Conservation (phyloP, 2,113 vertebrate genomes). For the Fregata magnificens region DNA sequence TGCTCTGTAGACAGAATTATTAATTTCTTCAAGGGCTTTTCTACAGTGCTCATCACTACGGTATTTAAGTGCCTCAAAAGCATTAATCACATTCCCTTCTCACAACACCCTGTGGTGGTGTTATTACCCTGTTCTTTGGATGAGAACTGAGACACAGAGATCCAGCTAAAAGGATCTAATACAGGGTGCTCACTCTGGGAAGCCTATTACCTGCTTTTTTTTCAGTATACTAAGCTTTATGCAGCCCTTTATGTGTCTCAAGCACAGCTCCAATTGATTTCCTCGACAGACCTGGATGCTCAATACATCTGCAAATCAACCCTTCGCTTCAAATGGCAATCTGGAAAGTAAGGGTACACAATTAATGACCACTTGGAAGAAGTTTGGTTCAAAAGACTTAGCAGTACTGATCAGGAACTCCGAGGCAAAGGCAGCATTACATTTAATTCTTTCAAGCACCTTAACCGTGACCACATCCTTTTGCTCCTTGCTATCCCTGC, state of each 20-base stretch:
- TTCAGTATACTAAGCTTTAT: background rate
- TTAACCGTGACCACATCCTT: background rate
- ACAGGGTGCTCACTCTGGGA: background rate
- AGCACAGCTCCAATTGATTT: background rate
- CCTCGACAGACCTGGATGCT: background rate
- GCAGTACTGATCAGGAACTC: background rate
- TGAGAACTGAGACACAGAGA: background rate
- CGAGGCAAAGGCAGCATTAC: background rate
- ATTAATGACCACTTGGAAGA: background rate
- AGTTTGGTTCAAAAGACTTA: background rate
- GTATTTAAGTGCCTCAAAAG: constrained; percentile 5
- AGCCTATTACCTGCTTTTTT: background rate
- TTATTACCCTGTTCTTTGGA: background rate
- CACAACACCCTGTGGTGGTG: background rate
- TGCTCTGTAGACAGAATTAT: background rate
- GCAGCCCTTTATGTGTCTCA: background rate
- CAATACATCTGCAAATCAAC: background rate
- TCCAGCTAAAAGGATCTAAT: constrained; percentile 12
- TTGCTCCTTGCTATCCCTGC: background rate
- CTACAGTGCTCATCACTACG: background rate
- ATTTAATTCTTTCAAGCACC: background rate
- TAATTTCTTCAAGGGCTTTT: background rate
- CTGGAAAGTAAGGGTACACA: background rate
- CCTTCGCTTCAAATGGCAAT: background rate
- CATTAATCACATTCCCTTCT: background rate